Conservation (phyloP, 2,888 invertebrate genomes). For the Dusona sp. region DNA sequence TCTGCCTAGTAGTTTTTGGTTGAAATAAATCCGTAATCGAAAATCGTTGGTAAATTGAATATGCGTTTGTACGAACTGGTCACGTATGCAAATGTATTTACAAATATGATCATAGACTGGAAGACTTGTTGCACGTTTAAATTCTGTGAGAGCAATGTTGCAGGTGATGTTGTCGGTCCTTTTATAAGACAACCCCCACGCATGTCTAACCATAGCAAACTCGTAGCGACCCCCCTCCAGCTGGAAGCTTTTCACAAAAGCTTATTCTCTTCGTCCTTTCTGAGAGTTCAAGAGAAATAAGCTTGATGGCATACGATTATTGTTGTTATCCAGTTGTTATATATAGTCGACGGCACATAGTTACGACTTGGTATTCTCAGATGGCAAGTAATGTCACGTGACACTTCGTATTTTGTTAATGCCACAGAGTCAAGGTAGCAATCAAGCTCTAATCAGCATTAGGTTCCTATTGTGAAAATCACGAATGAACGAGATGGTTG, state of each 20-base stretch:
- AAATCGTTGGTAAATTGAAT: background rate
- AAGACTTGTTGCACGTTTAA: slow-evolving; percentile 68
- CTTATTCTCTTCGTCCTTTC: slow-evolving; percentile 6
- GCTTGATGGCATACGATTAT: slow-evolving; percentile 65
- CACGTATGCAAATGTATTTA: background rate
- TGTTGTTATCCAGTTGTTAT: slow-evolving; percentile 66
- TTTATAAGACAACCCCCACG: slow-evolving; percentile 74
- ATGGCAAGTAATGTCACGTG: slow-evolving; percentile 45
- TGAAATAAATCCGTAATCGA: background rate
- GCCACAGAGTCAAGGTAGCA: slow-evolving; percentile 43
- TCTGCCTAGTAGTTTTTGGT: background rate
- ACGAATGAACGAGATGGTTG: slow-evolving; percentile 17
- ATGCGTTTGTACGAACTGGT: background rate
- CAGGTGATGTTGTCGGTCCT: slow-evolving; percentile 68
- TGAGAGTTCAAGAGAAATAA: background rate
- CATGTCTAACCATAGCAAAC: slow-evolving; percentile 63
- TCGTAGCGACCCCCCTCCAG: slow-evolving; percentile 59
- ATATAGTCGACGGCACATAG: slow-evolving; percentile 40
- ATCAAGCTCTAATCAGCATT: slow-evolving; percentile 73
- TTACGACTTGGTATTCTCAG: slow-evolving; percentile 32
- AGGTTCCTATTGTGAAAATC: slow-evolving; percentile 68
- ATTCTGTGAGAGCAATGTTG: slow-evolving; percentile 71
- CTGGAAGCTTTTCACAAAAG: slow-evolving; percentile 37
- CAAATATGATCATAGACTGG: slow-evolving; percentile 8
- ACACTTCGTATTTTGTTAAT: background rate